Evolutionary conservation across 2,888 invertebrate species (phyloP).

Genomic region (Cryptocephalus primarius): DNA sequence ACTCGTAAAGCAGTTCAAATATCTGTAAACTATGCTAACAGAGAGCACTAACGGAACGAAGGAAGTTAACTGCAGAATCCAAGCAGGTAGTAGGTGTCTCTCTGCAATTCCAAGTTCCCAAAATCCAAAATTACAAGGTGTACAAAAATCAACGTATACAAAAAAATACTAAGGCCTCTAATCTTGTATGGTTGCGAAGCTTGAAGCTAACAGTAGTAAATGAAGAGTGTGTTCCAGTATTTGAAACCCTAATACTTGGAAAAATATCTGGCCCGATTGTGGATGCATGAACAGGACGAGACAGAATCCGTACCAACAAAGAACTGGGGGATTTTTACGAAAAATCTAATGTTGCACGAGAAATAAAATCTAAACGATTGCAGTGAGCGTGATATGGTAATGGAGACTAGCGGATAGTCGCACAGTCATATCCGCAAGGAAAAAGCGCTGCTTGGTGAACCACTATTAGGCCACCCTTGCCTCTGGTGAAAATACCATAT

Average conservation of each 20-base stretch:
- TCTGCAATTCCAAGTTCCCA: neutral
- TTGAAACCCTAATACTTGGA: too few relatives aligned
- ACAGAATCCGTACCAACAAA: conserved; percentile 1
- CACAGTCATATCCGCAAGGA: neutral
- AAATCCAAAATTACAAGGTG: neutral
- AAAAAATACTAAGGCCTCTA: neutral
- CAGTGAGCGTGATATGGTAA: conserved; percentile 2
- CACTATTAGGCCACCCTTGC: conserved; percentile 2
- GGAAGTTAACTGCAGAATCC: neutral
- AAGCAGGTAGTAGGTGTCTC: neutral
- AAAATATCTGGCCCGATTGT: neutral
- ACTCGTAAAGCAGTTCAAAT: neutral
- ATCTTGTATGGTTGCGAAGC: neutral
- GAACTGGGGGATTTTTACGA: conserved; percentile 1
- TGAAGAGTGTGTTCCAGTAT: neutral
- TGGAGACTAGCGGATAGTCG: conserved; percentile 1
- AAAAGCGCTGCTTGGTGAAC: neutral
- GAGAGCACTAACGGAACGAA: neutral
- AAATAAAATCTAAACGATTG: conserved; percentile 1
- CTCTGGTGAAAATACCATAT: conserved; percentile 3
- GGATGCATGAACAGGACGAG: neutral
- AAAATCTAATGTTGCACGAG: too few relatives aligned
- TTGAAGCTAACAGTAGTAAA: neutral
- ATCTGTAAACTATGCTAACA: neutral
- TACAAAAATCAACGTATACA: neutral